Evolutionary conservation across 2,797 vertebrate genomes (phyloP), one percentile per base, ranked within the genome.

Genomic region (Silurus lanzhouensis): DNA sequence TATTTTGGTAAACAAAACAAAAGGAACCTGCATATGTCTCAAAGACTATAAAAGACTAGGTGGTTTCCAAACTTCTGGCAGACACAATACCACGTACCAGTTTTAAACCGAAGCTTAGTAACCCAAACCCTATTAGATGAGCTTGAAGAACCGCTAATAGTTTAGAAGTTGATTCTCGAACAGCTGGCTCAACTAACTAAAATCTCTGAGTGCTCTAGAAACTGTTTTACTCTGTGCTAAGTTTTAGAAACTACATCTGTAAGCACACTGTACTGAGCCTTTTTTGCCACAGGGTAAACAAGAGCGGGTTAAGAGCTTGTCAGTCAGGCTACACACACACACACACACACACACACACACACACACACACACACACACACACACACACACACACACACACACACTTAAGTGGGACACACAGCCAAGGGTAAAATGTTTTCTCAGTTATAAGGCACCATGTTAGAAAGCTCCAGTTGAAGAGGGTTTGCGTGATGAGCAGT

Each of bases 251-350:
- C 66, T 6, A 71, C 71, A 74, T 58, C 9, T 60, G 44, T 78
- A 78, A 22, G 7, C 31, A 44, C 57, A 78, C 57, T 78, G 57
- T 61, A 67, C 68, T 27, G 19, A 72, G n/a, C 25, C 15, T 13
- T 67, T 68, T 82, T 55, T 14, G 7, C 19, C 44, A 44, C 44
- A 55, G 72, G 74, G 19, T 44, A 82, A 20, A 87, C 60, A 63
- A 14, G 15, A 55, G 20, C 15, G 55, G 80, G 67, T 61, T 57
- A 76, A 79, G 81, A 87, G 87, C 85, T 71, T 83, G 82, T 86
- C 74, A 7, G 52, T 85, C 80, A 75, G 57, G 83, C 71, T 25
- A 15, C 52, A 58, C 71, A 46, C 15, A 58, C 48, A 31, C 81
- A 71, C 48, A 6, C 60, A 6, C 60, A 71, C 81, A 13, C 4